Base-by-base conservation (phyloP, 2,888 invertebrate species). In the Drosophila tripunctata region DNA sequence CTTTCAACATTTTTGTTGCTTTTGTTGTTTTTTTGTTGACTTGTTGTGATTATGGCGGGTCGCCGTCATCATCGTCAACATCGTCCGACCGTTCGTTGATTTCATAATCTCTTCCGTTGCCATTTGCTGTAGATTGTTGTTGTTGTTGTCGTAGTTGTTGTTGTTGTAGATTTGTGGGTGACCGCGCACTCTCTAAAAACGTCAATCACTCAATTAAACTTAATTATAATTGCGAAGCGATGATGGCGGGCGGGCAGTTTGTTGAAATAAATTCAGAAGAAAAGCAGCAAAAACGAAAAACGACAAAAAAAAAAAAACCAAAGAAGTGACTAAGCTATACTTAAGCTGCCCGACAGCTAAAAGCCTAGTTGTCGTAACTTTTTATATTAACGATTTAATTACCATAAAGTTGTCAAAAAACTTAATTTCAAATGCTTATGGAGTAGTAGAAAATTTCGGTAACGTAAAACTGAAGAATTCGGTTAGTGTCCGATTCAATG, bases 121-220 rank as follows among this genome's bases (percentile, higher is more conserved):
- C 56, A 52, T 66, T 71, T 72, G 70, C 36, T 15, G 48, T 31
- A 35, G 27, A 12, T 54, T 21, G 33, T 41, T 44, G 36, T 50
- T 69, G 58, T 40, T 54, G 51, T 22, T 71, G 74, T 50, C 22
- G 41, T 19, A 47, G 63, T 8, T 36, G 69, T 27, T 64, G 58
- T 55, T 69, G 60, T 58, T 71, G 84, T 81, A 75, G 77, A 81
- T 81, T 81, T 81, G 86, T 81, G 81, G 81, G 81, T 81, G 81
- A 82, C 86, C 80, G 85, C 87, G 82, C 82, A 85, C 87, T 85
- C 85, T 87, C 85, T 85, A 89, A 89, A 89, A 89, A 90, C 90
- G 90, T 90, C 90, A 90, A 90, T 90, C 90, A 90, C 89, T 90
- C 89, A 90, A 90, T 90, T 90, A 90, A 89, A 89, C 84, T 87